phyloP scores from a whole-genome alignment of 2,113 vertebrate genomes.

The Thymallus thymallus region DNA sequence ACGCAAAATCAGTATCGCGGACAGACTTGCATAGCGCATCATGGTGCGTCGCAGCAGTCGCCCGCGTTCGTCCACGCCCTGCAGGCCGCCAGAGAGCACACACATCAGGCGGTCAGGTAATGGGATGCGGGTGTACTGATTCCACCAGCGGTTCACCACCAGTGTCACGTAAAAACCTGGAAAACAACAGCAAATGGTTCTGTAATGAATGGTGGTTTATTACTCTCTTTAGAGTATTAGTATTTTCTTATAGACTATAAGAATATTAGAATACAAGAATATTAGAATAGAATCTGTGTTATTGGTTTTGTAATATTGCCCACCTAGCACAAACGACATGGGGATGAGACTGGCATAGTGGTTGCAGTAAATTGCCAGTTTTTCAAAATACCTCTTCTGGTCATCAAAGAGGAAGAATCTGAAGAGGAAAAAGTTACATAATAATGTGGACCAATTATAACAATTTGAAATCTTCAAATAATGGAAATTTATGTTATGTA shows the following conservation, averaged over 20 bases:
- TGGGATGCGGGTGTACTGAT: conserved; percentile 87
- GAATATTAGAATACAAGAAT: no score
- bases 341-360: conserved; percentile 91
- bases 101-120: conserved; percentile 88
- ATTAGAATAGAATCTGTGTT: background rate
- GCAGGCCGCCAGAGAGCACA: conserved; percentile 78
- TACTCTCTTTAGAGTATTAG: background rate
- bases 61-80: conserved; percentile 83
- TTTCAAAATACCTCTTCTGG: conserved; percentile 89
- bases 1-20: conserved; percentile 86
- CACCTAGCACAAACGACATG: conserved; percentile 89
- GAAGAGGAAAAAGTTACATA: conserved; percentile 3
- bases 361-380: conserved; percentile 90
- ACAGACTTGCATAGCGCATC: conserved; percentile 88
- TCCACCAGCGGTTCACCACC: conserved; percentile 95
- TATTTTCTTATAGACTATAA: background rate
- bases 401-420: conserved; percentile 80
- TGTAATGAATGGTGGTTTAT: background rate
- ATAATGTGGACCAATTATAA: background rate
- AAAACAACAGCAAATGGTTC: background rate
- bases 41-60: conserved; percentile 86
- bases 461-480: background rate
- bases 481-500: background rate
- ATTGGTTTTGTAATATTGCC: conserved; percentile 22
- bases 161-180: conserved; percentile 92